Percentiles rank a stretch among this genome's conserved stretches.
These are phyloP conservation scores for Orthonevra nobilis DNA, from an alignment of 2,888 invertebrate species.

Conservation along the genomic window DNA sequence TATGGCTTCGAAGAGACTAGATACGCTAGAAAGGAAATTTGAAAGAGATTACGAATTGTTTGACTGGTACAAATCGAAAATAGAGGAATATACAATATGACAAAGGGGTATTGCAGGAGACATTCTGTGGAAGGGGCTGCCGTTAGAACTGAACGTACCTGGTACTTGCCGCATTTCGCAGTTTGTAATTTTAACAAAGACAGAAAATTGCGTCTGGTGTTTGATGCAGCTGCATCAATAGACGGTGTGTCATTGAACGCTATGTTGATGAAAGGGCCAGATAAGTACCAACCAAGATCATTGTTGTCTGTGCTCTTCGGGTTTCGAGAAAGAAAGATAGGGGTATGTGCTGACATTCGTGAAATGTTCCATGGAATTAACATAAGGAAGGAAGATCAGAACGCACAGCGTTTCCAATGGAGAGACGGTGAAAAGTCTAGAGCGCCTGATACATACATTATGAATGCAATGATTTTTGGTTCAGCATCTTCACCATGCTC, in stretches of 20 bases:
- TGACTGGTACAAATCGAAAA: constrained; percentile 46
- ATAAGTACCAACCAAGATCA: constrained; percentile 71
- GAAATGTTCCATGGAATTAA: constrained; percentile 48
- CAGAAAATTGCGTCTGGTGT: constrained; percentile 71
- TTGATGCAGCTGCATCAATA: constrained; percentile 73
- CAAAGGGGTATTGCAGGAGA: constrained; percentile 67
- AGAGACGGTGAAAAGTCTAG: constrained; percentile 24
- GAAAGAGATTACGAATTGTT: constrained; percentile 35
- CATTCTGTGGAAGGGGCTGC: constrained; percentile 38
- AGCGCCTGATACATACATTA: constrained; percentile 23
- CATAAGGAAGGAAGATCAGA: constrained; percentile 72
- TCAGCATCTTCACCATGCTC: constrained; percentile 28
- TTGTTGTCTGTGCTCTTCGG: constrained; percentile 71
- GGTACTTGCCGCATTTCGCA: constrained; percentile 66
- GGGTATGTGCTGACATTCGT: constrained; percentile 72
- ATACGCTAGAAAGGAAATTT: constrained; percentile 58
- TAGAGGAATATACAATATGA: constrained; percentile 62
- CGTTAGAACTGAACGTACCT: too few relatives aligned
- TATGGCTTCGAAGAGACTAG: constrained; percentile 53
- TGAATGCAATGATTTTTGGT: constrained; percentile 14
- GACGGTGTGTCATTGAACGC: constrained; percentile 72
- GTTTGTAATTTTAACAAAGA: constrained; percentile 71
- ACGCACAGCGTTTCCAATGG: constrained; percentile 73
- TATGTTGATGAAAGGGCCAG: constrained; percentile 73
- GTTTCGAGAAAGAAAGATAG: constrained; percentile 74